Evolutionary conservation across 2,888 invertebrate genomes (phyloP).

Genomic region (Lithophane leautieri): DNA sequence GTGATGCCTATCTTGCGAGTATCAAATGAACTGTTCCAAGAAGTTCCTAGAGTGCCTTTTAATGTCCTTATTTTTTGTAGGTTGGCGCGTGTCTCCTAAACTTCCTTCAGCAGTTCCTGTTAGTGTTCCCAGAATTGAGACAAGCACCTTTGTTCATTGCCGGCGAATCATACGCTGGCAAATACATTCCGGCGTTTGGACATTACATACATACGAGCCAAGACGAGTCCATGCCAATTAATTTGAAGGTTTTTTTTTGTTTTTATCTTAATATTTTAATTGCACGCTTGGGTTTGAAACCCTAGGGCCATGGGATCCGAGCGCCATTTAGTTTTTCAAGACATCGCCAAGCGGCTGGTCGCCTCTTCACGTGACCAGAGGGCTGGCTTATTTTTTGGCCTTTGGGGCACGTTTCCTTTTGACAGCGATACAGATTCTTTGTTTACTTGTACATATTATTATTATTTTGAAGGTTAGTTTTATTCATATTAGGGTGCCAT

Average conservation of each 20-base stretch:
- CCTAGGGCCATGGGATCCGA: too few species aligned
- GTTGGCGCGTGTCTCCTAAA: conserved; percentile 63
- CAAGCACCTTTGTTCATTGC: conserved; percentile 79
- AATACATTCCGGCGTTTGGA: conserved; percentile 79
- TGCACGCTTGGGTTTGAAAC: too few species aligned
- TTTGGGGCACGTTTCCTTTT: too few species aligned
- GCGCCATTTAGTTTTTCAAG: too few species aligned
- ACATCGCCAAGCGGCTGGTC: too few species aligned
- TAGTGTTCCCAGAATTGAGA: conserved; percentile 85
- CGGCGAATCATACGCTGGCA: conserved; percentile 90
- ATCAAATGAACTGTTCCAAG: conserved; percentile 76
- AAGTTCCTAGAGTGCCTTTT: conserved; percentile 83
- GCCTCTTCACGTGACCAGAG: too few species aligned
- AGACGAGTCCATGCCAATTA: conserved; percentile 67
- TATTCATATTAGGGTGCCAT: background rate
- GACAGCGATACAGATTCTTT: too few species aligned
- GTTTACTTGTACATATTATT: too few species aligned
- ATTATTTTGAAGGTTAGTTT: conserved; percentile 68
- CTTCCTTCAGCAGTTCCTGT: conserved; percentile 28
- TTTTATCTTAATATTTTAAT: too few species aligned
- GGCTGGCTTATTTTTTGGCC: too few species aligned
- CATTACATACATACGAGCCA: conserved; percentile 58
- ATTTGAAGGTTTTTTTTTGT: conserved; percentile 68
- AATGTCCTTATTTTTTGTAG: background rate
- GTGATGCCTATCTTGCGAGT: background rate